Evolutionary conservation across 2,113 vertebrate species (phyloP).

Genomic region (Crotophaga sulcirostris): DNA sequence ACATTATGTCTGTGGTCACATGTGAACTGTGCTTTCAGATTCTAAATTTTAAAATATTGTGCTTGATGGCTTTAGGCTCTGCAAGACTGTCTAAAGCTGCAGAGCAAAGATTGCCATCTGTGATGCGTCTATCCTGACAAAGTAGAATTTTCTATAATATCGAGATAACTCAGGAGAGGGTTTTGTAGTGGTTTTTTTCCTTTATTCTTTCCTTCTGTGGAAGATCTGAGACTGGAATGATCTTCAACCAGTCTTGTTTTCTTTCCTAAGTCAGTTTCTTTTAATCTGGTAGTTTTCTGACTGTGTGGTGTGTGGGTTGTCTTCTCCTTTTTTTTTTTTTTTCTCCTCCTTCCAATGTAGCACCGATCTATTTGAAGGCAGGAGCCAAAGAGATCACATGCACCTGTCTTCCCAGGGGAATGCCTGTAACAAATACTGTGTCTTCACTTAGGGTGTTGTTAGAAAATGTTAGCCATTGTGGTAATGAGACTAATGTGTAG

Average conservation of each 20-base stretch:
- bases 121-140: neutral
- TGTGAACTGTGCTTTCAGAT: neutral
- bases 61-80: neutral
- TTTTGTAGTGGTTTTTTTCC: neutral
- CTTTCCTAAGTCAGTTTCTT: neutral
- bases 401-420: neutral
- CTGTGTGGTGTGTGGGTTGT: neutral
- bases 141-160: neutral
- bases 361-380: neutral
- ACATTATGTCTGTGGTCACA: neutral
- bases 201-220: neutral
- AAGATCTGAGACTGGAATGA: neutral
- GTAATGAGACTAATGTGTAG: neutral
- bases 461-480: neutral
- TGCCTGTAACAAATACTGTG: neutral
- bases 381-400: neutral
- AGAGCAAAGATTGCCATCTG: neutral
- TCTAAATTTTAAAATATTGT: neutral
- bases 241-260: neutral
- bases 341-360: neutral
- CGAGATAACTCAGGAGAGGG: neutral
- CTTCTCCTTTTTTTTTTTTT: too few relatives aligned
- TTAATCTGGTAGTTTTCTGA: neutral
- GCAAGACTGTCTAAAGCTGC: neutral
- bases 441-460: neutral